Conservation (phyloP, 2,113 vertebrate genomes). For the Zonotrichia leucophrys region DNA sequence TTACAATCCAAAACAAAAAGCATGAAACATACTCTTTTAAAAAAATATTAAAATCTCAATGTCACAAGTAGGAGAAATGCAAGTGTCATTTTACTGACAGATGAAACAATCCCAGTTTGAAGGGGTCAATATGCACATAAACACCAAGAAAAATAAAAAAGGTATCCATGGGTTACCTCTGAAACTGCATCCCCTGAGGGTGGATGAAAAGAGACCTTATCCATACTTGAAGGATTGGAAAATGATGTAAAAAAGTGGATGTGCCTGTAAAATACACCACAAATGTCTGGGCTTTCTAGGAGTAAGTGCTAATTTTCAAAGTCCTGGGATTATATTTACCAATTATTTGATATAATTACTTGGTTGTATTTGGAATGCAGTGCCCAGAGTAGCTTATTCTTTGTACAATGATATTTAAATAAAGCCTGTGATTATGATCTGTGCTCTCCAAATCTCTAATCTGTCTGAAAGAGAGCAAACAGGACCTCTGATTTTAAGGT, state of each 20-base stretch:
- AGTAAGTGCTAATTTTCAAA: background rate
- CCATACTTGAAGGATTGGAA: background rate
- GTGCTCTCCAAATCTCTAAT: background rate
- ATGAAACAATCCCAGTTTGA: background rate
- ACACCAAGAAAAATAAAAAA: background rate
- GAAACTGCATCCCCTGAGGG: background rate
- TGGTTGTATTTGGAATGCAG: background rate
- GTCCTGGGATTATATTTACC: background rate
- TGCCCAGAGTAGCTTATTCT: background rate
- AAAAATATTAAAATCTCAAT: background rate
- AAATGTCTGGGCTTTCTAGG: background rate
- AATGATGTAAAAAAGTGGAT: background rate
- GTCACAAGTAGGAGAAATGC: background rate
- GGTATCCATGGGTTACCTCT: background rate
- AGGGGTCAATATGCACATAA: background rate
- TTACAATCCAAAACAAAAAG: background rate
- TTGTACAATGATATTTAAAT: background rate
- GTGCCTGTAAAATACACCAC: background rate
- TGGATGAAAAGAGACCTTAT: background rate
- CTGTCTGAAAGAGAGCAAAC: background rate
- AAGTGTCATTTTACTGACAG: background rate
- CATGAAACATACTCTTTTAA: background rate
- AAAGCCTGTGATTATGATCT: background rate
- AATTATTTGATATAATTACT: background rate
- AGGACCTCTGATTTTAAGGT: conserved; percentile 8